phyloP scores from a whole-genome alignment of 1,140 invertebrate species.

The Diprion similis region DNA sequence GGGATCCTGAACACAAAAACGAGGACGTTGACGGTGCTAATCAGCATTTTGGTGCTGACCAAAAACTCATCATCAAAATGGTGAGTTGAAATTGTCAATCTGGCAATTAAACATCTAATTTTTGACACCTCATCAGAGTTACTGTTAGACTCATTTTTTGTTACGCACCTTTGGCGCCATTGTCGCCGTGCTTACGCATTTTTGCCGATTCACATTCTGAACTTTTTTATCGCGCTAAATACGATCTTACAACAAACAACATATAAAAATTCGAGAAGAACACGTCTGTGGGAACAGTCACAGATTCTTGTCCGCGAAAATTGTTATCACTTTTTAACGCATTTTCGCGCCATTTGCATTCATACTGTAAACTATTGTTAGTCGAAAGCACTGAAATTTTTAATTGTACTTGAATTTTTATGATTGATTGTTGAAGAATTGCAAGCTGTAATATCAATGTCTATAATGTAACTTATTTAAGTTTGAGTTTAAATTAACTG shows the following conservation, averaged over 20 bases:
- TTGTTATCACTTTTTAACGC: background rate
- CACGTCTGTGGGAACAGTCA: background rate
- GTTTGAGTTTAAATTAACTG: no score
- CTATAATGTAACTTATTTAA: no score
- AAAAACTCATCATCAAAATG: slow-evolving; percentile 62
- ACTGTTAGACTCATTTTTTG: background rate
- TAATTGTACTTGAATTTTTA: no score
- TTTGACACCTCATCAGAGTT: no score
- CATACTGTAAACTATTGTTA: no score
- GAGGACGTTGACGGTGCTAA: slow-evolving; percentile 52
- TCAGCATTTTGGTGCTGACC: slow-evolving; percentile 57
- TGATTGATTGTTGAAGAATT: no score
- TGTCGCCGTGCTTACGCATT: background rate
- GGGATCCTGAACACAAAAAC: slow-evolving; percentile 59
- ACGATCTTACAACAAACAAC: background rate
- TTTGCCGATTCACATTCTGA: background rate
- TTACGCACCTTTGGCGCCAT: background rate
- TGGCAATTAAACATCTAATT: no score
- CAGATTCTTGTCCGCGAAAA: background rate
- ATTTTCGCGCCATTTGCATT: no score
- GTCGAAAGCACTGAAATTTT: no score
- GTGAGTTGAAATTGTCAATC: slow-evolving; percentile 30
- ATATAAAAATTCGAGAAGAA: background rate
- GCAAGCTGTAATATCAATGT: no score
- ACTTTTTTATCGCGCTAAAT: background rate